Percentiles rank a stretch among this genome's conserved stretches.
Evolutionary conservation across 2,113 vertebrate species (phyloP).

Genomic region (Menura novaehollandiae): DNA sequence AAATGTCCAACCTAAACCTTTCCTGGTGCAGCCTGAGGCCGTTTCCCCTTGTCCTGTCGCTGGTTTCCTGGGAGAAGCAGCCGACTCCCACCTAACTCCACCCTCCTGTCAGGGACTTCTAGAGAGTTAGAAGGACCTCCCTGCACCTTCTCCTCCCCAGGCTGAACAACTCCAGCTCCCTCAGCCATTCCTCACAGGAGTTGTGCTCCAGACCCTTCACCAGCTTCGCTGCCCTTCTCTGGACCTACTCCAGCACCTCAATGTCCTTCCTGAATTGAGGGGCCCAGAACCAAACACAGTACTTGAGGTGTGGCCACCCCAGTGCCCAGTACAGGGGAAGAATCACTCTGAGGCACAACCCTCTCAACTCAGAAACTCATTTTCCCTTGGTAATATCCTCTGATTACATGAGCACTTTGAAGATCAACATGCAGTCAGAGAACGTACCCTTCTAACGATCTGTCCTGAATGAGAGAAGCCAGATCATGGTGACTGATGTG

Average conservation of each 20-base stretch:
- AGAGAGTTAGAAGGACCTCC: neutral
- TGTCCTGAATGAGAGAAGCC: constrained; percentile 27
- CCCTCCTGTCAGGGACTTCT: neutral
- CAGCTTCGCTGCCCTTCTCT: neutral
- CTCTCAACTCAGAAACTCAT: neutral
- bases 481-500: neutral
- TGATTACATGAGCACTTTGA: neutral
- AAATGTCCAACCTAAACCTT: neutral
- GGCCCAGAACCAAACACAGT: neutral
- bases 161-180: neutral
- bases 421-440: neutral
- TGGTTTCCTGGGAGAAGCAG: neutral
- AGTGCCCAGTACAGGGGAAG: neutral
- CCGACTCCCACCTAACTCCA: neutral
- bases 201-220: neutral
- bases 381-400: neutral
- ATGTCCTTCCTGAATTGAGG: neutral
- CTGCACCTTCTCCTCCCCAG: neutral
- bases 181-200: neutral
- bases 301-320: neutral
- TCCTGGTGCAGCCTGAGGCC: neutral
- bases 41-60: neutral
- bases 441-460: neutral
- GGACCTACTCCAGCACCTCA: neutral
- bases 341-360: constrained; percentile 8